These are phyloP conservation scores for Tadarida brasiliensis DNA, from an alignment of 2,797 vertebrate species.

Conservation along the genomic window DNA sequence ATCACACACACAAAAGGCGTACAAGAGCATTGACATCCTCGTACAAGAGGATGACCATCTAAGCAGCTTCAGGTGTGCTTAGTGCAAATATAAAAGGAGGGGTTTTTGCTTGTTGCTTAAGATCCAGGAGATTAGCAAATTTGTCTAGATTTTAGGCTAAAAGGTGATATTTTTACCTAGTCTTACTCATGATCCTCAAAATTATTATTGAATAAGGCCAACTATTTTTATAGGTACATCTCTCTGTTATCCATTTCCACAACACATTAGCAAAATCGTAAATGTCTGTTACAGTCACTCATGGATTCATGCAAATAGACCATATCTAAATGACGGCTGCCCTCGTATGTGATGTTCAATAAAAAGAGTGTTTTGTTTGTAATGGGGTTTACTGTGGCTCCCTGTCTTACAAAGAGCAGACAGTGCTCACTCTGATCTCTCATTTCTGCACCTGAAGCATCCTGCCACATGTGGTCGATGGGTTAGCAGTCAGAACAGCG, in stretches of 20 bases:
- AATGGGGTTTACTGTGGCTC: not conserved
- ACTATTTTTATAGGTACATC: not conserved
- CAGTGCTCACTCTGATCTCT: not conserved
- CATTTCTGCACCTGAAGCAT: not conserved
- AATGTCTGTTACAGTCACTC: not conserved
- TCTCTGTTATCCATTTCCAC: conserved; percentile 17
- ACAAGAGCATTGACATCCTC: not conserved
- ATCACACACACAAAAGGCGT: not conserved
- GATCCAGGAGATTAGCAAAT: not conserved
- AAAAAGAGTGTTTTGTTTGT: not conserved
- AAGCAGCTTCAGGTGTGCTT: not conserved
- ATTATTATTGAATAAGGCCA: not conserved
- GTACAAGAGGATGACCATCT: not conserved
- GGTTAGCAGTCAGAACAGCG: not conserved
- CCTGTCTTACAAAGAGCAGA: not conserved
- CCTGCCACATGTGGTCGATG: not conserved
- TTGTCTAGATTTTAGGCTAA: conserved; percentile 31
- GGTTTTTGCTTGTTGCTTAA: not conserved
- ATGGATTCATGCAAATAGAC: not conserved
- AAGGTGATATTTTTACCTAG: not conserved
- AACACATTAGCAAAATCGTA: not conserved
- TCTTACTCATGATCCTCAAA: conserved; percentile 15
- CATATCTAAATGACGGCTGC: not conserved
- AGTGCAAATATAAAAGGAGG: not conserved
- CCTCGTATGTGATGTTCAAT: not conserved